Evolutionary conservation across 35 echinoderm and acorn worm species (phyloP).

Genomic region (Strongylocentrotus purpuratus): DNA sequence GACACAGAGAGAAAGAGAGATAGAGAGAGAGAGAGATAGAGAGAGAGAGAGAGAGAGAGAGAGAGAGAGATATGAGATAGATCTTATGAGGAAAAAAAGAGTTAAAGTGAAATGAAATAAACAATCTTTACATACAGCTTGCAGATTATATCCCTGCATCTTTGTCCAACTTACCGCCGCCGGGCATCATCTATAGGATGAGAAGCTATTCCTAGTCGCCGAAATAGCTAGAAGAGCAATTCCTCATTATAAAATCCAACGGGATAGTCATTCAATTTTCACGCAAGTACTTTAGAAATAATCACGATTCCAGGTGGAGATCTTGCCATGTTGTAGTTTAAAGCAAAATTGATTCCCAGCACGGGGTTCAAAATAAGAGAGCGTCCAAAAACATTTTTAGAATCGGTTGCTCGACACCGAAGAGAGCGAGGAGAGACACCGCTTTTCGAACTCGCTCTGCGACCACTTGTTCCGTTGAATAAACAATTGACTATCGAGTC

Average conservation of each 20-base stretch:
- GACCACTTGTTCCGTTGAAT: constrained; percentile 1
- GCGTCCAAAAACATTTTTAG: not conserved
- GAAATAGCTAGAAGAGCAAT: not conserved
- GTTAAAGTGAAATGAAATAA: not conserved
- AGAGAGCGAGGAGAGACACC: not conserved
- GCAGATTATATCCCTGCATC: not conserved
- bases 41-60: not conserved
- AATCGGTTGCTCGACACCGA: not conserved
- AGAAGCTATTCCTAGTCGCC: not conserved
- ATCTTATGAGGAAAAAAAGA: not conserved
- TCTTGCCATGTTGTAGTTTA: not conserved
- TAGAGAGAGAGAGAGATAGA: not conserved
- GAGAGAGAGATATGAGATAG: not conserved
- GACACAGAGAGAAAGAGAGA: not conserved
- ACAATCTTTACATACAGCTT: not conserved
- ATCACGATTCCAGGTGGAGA: not conserved
- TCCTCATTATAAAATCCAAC: not conserved
- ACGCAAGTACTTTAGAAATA: not conserved
- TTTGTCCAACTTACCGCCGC: not conserved
- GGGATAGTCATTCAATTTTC: not conserved
- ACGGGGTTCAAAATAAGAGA: not conserved
- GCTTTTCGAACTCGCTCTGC: not conserved
- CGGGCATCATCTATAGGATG: not conserved
- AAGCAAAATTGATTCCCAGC: not conserved
- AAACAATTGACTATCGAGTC: not conserved